Base-by-base conservation (phyloP, 2,797 vertebrate species). In the Gymnoscopelus braueri region DNA sequence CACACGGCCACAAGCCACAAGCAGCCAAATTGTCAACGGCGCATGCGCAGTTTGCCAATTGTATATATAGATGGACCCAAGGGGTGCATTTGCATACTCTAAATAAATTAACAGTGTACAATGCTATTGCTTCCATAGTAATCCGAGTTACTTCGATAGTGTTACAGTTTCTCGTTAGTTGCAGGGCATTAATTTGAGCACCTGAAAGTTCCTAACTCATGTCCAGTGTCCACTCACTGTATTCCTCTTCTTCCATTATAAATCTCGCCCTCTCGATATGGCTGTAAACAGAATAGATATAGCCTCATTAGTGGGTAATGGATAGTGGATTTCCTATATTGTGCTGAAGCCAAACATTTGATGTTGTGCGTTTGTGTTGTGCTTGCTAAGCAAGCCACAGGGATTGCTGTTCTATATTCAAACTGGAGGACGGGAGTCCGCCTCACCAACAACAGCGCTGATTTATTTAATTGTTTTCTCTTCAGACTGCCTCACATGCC, bases 371-470 rank as follows among this genome's bases (percentile, higher is more conserved):
- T 13, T 56, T 56, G 32, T 74, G 62, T 75, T 77, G 47, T 73
- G 79, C 75, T 71, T 67, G 71, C 65, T 69, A 68, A 74, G 77
- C 53, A 54, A 19, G 56, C 59, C 11, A 68, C 54, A 26, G 12
- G 11, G 49, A 72, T 70, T 54, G 14, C 75, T 80, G 77, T 60
- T 77, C 59, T 19, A 63, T 71, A 50, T 79, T 85, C 69, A 81
- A 66, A 75, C 61, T 11, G 35, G 4, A 15, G 52, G 19, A 63
- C 5, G 1, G 53, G 44, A 12, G 48, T 63, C 69, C 64, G 5
- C 32, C 32, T 32, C 32, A 32, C 71, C 50, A 75, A 2, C 63
- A 72, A 63, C 69, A 56, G 51, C 51, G 60, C 74, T 72, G 78
- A 62, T 44, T 8, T 44, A 44, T 44, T 44, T 44, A 29, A 29